These are phyloP conservation scores for Protophormia terraenovae DNA, from an alignment of 2,888 invertebrate genomes.

Conservation along the genomic window DNA sequence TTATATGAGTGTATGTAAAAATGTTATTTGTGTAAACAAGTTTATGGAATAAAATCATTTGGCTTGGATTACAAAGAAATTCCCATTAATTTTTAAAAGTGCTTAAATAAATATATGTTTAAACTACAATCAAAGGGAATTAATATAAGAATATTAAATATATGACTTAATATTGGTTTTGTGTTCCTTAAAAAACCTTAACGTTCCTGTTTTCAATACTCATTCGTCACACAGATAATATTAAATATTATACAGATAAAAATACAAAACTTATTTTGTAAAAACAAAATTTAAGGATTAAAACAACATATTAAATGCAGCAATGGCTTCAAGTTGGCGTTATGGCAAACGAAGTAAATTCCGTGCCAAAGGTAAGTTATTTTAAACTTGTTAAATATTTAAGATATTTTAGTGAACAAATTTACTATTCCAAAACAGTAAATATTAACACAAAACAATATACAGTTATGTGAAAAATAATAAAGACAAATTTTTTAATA, in stretches of 20 bases:
- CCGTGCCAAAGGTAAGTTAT: conserved; percentile 79
- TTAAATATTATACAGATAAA: background rate
- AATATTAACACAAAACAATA: too few relatives aligned
- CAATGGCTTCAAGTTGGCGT: conserved; percentile 81
- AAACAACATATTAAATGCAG: conserved; percentile 64
- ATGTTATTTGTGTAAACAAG: too few relatives aligned
- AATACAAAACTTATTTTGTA: background rate
- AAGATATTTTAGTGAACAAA: too few relatives aligned
- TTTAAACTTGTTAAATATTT: background rate
- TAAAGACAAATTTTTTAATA: too few relatives aligned
- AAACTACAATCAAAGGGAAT: too few relatives aligned
- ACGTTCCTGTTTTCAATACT: conserved; percentile 16
- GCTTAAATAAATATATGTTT: too few relatives aligned
- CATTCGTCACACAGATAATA: conserved; percentile 1
- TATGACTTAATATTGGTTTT: conserved; percentile 21
- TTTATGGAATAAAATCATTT: background rate
- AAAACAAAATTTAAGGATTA: background rate
- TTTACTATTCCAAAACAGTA: too few relatives aligned
- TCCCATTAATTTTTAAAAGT: too few relatives aligned
- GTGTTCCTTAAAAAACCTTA: conserved; percentile 14
- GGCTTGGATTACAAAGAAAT: too few relatives aligned
- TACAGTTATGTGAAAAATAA: too few relatives aligned
- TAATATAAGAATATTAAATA: too few relatives aligned
- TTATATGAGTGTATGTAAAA: too few relatives aligned
- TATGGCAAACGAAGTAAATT: conserved; percentile 80